Conservation (phyloP, 2,113 vertebrate species). For the Tetraodon nigroviridis region DNA sequence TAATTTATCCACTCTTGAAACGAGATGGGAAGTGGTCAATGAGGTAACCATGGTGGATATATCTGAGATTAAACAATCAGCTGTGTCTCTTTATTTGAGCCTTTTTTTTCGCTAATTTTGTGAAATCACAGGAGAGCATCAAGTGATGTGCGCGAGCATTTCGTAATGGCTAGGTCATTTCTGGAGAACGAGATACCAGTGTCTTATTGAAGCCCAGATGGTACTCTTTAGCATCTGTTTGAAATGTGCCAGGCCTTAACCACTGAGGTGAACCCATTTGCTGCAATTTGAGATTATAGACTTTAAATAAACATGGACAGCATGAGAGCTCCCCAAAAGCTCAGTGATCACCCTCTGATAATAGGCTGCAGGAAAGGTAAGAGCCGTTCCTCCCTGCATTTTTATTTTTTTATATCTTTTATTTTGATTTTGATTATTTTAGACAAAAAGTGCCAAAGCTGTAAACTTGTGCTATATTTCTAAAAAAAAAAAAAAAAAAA, state of each 20-base stretch:
- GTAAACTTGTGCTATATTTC: too few species aligned
- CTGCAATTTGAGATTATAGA: neutral
- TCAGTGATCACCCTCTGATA: too few species aligned
- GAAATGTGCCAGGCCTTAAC: neutral
- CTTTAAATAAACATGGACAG: too few species aligned
- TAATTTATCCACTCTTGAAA: too few species aligned
- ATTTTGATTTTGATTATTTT: too few species aligned
- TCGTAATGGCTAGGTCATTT: neutral
- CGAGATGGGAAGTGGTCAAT: neutral
- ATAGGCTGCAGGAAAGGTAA: too few species aligned
- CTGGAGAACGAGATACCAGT: neutral
- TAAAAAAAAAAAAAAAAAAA: too few species aligned
- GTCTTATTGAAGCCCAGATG: neutral
- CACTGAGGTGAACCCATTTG: neutral
- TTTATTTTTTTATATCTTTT: too few species aligned
- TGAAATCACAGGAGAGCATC: constrained; percentile 7
- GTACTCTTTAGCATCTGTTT: neutral
- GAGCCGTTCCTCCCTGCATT: too few species aligned
- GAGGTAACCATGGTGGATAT: constrained; percentile 14
- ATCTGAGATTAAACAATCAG: constrained; percentile 22
- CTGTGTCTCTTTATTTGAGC: constrained; percentile 30
- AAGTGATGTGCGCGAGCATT: constrained; percentile 27
- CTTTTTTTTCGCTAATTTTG: constrained; percentile 29
- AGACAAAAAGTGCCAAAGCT: too few species aligned
- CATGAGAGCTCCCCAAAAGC: too few species aligned